These are phyloP conservation scores for Berghia stephanieae DNA, from an alignment of 1,140 invertebrate genomes.

Conservation along the genomic window DNA sequence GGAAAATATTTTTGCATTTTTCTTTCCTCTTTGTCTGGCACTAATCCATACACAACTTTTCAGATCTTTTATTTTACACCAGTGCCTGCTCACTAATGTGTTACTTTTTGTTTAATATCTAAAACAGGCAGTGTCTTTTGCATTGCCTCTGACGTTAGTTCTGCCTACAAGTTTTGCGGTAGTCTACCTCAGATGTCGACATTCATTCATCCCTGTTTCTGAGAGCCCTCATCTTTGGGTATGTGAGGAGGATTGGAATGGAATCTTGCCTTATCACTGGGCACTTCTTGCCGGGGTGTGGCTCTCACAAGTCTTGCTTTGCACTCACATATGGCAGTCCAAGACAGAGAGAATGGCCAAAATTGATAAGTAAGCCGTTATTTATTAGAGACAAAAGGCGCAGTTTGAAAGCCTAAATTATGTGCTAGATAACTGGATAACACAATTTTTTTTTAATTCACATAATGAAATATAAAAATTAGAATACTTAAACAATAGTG, in stretches of 20 bases:
- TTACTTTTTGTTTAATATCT: no score
- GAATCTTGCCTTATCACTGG: slow-evolving; percentile 42
- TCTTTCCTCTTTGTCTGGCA: background rate
- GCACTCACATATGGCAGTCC: slow-evolving; percentile 96
- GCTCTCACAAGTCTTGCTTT: slow-evolving; percentile 95
- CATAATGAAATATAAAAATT: no score
- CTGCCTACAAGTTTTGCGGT: slow-evolving; percentile 52
- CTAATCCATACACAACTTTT: no score
- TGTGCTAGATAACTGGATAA: no score
- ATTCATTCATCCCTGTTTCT: slow-evolving; percentile 35
- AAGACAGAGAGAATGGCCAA: slow-evolving; percentile 96
- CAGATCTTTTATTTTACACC: no score
- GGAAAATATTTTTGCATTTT: background rate
- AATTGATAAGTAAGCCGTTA: slow-evolving; percentile 87
- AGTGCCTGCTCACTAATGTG: no score
- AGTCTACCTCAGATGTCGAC: slow-evolving; percentile 41
- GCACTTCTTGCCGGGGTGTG: slow-evolving; percentile 78
- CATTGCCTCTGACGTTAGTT: slow-evolving; percentile 54
- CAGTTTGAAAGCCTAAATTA: background rate
- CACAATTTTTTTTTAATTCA: no score
- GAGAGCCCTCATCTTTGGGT: slow-evolving; percentile 46
- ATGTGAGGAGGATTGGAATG: slow-evolving; percentile 37
- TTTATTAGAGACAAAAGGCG: background rate
- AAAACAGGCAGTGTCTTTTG: slow-evolving; percentile 45
- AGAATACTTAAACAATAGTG: no score